Base-by-base conservation (phyloP, 2,888 invertebrate species). In the Ectemnius cavifrons region DNA sequence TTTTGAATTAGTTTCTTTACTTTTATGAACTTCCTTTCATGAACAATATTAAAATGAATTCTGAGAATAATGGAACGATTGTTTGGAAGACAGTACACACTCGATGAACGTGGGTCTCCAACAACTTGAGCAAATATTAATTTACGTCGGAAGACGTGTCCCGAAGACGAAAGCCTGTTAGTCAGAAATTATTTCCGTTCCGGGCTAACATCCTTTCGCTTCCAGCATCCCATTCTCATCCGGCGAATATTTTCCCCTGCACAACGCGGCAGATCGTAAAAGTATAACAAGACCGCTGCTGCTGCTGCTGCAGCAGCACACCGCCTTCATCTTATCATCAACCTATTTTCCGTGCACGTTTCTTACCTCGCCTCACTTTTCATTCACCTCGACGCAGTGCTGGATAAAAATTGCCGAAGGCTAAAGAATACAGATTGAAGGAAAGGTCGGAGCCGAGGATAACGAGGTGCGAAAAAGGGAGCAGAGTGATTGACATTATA, bases 271-370 rank as follows among this genome's bases (percentile, higher is more conserved):
- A 58, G 68, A 75, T 73, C 70, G 61, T 73, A 64, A 81, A 72
- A 56, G 69, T 72, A 71, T 75, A 81, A 78, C 66, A 67, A 79
- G 75, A 63, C 62, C 73, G 62, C 66, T 47, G 47, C 47, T 2
- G 23, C 20, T 20, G 20, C 20, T 20, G 20, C 20, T 20, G 20
- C 20, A 20, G 20, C 56, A 46, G 67, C n/a, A n/a, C 66, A 20
- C 63, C 57, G 62, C 68, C 70, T 69, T 69, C 72, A 60, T 70
- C 63, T 57, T 57, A 73, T 62, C 69, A 64, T 73, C 70, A 62
- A 45, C 47, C 71, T 66, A 70, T 80, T 66, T 71, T 56, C 68
- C 58, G 2, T 20, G 63, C 59, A 58, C 63, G 20, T 23, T 59
- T 67, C 63, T 69, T 23, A 66, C 8, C 16, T 52, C 13, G 52